phyloP scores from a whole-genome alignment of 2,797 vertebrate genomes.

The Micromesistius poutassou region DNA sequence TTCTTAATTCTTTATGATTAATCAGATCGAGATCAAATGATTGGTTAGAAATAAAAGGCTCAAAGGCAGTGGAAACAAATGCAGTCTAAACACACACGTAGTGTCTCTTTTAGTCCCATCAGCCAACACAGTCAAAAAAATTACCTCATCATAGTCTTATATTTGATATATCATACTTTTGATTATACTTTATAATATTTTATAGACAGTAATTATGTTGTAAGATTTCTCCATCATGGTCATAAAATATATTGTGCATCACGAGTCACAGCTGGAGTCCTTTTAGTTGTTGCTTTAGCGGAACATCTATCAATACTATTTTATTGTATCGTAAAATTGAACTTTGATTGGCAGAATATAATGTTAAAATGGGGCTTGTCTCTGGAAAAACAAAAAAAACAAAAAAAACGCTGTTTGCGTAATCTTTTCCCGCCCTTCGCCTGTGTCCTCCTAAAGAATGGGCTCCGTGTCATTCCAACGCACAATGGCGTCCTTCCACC shows the following conservation, averaged over 20 bases:
- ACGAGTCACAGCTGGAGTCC: too few relatives aligned
- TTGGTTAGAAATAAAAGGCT: not conserved
- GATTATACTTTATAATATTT: not conserved
- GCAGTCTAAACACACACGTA: not conserved
- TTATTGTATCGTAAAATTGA: not conserved
- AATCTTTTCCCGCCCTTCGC: not conserved
- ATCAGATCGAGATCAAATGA: not conserved
- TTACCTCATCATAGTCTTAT: not conserved
- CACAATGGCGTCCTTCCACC: slow-evolving; percentile 87
- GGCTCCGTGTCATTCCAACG: slow-evolving; percentile 93
- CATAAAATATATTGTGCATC: too few relatives aligned
- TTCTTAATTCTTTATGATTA: not conserved
- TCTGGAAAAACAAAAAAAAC: not conserved
- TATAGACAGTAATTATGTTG: too few relatives aligned
- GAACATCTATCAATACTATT: not conserved
- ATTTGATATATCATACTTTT: not conserved
- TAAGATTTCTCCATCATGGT: too few relatives aligned
- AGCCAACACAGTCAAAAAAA: not conserved
- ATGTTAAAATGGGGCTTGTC: not conserved
- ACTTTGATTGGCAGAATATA: not conserved
- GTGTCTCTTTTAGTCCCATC: not conserved
- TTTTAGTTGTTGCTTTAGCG: not conserved
- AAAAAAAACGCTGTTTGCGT: not conserved
- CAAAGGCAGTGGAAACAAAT: not conserved
- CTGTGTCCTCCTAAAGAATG: slow-evolving; percentile 78